phyloP scores from a whole-genome alignment of 2,113 vertebrate genomes.

The Globicephala melas region DNA sequence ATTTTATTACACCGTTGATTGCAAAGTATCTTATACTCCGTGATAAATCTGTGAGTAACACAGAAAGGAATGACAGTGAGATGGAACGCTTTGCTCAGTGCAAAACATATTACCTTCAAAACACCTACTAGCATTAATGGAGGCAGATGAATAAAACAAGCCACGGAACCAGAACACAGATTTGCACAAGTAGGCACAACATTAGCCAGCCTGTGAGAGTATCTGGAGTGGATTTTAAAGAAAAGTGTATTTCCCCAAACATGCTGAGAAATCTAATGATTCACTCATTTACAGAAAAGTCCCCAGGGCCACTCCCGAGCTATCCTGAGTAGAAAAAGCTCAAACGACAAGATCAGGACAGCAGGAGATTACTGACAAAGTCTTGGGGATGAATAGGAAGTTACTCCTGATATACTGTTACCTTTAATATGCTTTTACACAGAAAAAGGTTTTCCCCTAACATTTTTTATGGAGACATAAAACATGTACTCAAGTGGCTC shows the following conservation, averaged over 20 bases:
- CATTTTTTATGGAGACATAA: neutral
- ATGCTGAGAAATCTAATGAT: neutral
- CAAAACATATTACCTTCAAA: neutral
- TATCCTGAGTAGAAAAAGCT: neutral
- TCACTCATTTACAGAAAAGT: neutral
- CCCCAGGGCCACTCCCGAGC: neutral
- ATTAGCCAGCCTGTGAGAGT: neutral
- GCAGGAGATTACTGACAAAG: neutral
- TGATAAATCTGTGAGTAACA: neutral
- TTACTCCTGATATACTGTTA: neutral
- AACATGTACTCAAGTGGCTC: neutral
- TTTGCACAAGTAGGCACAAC: neutral
- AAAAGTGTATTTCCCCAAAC: neutral
- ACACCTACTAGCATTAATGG: neutral
- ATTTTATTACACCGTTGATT: neutral
- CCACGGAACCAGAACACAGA: neutral
- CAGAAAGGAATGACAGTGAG: neutral
- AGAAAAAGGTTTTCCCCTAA: neutral
- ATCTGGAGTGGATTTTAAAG: neutral
- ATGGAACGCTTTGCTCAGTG: neutral
- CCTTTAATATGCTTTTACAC: neutral
- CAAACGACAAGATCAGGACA: neutral
- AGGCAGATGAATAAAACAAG: neutral
- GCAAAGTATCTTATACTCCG: neutral
- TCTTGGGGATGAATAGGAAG: neutral